Percentiles rank a stretch among this genome's conserved stretches.
These are phyloP conservation scores for Semaprochilodus insignis DNA, from an alignment of 2,797 vertebrate species.

Conservation along the genomic window DNA sequence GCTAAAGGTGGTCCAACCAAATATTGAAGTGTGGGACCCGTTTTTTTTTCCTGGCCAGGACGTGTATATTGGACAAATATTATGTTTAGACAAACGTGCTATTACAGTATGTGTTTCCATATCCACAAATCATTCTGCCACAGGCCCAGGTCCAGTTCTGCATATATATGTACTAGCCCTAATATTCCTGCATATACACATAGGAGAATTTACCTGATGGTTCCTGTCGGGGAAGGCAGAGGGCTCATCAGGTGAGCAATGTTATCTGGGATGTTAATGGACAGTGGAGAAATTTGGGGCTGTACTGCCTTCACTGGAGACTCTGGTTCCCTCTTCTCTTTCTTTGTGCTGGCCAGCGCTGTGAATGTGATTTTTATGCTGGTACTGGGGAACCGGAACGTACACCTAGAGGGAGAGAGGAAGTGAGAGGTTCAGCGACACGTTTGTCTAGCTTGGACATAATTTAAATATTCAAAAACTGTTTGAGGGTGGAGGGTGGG, in stretches of 20 bases:
- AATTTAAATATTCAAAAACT: too few species aligned
- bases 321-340: constrained; percentile 88
- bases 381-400: constrained; percentile 98
- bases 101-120: too few species aligned
- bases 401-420: constrained; percentile 83
- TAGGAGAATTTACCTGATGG: constrained; percentile 86
- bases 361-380: constrained; percentile 99
- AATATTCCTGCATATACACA: background rate
- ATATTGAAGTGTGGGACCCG: too few species aligned
- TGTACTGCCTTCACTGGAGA: constrained; percentile 93
- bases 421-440: background rate
- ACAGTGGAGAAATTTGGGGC: constrained; percentile 94
- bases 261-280: constrained; percentile 98
- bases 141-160: too few species aligned
- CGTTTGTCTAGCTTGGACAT: background rate
- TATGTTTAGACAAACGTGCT: too few species aligned
- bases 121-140: too few species aligned
- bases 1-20: too few species aligned
- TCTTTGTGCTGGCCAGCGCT: constrained; percentile 89
- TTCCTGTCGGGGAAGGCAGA: constrained; percentile 95
- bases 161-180: too few species aligned
- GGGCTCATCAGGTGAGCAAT: constrained; percentile 97
- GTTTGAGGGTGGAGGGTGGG: too few species aligned
- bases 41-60: too few species aligned
- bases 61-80: too few species aligned